phyloP scores from a whole-genome alignment of 2,797 vertebrate species.

The Cuniculus paca region DNA sequence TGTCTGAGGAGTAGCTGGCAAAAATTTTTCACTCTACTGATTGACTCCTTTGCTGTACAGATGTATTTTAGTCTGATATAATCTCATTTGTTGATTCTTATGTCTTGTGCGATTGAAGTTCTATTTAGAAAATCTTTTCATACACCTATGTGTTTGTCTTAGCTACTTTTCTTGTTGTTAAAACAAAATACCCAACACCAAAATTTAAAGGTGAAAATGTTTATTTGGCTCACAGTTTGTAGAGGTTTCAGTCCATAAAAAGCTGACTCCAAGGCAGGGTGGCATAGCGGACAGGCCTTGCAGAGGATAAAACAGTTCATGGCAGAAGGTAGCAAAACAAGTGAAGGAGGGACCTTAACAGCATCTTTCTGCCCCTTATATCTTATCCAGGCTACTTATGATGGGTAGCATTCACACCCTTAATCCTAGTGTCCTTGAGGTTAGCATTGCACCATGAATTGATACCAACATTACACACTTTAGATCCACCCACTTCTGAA shows the following conservation, averaged over 20 bases:
- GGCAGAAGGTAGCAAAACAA: too few species aligned
- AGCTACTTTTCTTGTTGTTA: too few species aligned
- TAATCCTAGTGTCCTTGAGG: background rate
- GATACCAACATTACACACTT: background rate
- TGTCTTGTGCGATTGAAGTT: background rate
- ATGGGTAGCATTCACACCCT: background rate
- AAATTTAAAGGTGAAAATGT: too few species aligned
- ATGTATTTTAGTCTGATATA: background rate
- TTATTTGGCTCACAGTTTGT: too few species aligned
- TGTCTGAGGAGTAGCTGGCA: background rate
- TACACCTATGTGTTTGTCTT: background rate
- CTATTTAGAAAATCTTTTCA: background rate
- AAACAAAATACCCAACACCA: too few species aligned
- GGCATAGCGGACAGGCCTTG: too few species aligned
- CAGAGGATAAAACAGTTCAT: too few species aligned
- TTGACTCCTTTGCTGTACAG: background rate
- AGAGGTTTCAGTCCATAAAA: too few species aligned
- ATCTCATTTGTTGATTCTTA: background rate
- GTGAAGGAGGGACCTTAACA: background rate
- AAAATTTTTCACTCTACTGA: background rate
- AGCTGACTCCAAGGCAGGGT: too few species aligned
- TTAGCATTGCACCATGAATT: background rate
- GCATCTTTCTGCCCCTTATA: background rate
- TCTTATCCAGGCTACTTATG: background rate
- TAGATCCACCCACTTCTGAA: background rate